Conservation (phyloP, 2,113 vertebrate genomes). For the Tragulus kanchil region DNA sequence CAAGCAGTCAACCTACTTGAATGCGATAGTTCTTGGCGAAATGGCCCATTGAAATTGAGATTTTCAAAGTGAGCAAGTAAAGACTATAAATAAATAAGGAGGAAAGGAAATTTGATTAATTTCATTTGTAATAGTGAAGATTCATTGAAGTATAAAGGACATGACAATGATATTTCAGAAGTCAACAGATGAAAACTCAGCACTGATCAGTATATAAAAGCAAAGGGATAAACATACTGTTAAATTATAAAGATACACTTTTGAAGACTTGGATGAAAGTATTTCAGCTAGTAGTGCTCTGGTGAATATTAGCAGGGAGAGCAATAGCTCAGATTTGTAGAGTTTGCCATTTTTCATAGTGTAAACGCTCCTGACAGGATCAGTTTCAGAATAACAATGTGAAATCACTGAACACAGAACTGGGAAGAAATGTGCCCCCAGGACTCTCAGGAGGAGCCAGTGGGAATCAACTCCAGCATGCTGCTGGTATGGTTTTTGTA, state of each 20-base stretch:
- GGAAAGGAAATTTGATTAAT: neutral
- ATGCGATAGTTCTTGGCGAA: neutral
- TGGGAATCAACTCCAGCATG: neutral
- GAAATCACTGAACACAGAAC: neutral
- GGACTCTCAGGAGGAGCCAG: neutral
- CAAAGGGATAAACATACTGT: neutral
- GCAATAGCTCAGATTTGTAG: neutral
- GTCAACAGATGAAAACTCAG: neutral
- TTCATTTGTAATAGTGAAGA: neutral
- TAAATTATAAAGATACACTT: neutral
- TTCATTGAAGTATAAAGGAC: neutral
- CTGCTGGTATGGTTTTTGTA: neutral
- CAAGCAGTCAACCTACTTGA: neutral
- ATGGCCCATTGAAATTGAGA: neutral
- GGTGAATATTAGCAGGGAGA: neutral
- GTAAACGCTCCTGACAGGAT: neutral
- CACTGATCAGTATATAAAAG: neutral
- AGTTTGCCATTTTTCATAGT: neutral
- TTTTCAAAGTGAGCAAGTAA: too few species aligned
- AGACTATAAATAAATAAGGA: neutral
- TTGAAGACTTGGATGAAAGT: neutral
- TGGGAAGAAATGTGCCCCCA: neutral
- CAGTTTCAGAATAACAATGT: neutral
- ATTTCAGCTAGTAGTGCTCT: neutral
- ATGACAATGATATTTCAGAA: constrained; percentile 12